Evolutionary conservation across 2,888 invertebrate species (phyloP), one percentile per base, ranked within the genome.

Genomic region (Anodontia alba): DNA sequence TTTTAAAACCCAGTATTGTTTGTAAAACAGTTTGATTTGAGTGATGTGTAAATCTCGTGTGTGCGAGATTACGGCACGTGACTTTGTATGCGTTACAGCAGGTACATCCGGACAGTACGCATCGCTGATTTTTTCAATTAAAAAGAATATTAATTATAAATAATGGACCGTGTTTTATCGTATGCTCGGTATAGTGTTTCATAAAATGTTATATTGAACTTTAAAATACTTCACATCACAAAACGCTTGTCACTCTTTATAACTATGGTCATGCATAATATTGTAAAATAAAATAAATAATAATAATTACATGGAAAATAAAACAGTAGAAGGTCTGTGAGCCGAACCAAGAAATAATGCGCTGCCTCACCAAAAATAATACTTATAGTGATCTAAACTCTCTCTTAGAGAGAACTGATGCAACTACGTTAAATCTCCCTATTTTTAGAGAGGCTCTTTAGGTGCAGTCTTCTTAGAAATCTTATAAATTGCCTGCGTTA

Each of bases 61-160:
- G 62, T 20, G n/a, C 62, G 62, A 62, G 62, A 62, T 31, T 62
- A 29, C 31, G 33, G 62, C 62, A 62, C 62, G 62, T 17, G 62
- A 62, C 62, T 3, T 33, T 62, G 20, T 62, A 33, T 62, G 62
- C 33, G 62, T 62, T 62, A n/a, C 62, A 62, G 62, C 62, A 62
- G 62, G 62, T 62, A 62, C 62, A 33, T 62, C 62, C 62, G 62
- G 62, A 3, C 17, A 31, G 20, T 62, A 62, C 62, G 62, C 62
- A 62, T 20, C 20, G 62, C 33, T 62, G 62, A 33, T 1, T 62
- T 62, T 62, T 62, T 62, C 33, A 62, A 62, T 62, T 62, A 62
- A 62, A 62, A 62, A 62, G 20, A 62, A 62, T 62, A 62, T 62
- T 33, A 62, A 62, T 62, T 62, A 62, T 62, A 33, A 62, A 62